Conservation (phyloP, 1,140 invertebrate genomes). For the Dinoponera quadriceps region DNA sequence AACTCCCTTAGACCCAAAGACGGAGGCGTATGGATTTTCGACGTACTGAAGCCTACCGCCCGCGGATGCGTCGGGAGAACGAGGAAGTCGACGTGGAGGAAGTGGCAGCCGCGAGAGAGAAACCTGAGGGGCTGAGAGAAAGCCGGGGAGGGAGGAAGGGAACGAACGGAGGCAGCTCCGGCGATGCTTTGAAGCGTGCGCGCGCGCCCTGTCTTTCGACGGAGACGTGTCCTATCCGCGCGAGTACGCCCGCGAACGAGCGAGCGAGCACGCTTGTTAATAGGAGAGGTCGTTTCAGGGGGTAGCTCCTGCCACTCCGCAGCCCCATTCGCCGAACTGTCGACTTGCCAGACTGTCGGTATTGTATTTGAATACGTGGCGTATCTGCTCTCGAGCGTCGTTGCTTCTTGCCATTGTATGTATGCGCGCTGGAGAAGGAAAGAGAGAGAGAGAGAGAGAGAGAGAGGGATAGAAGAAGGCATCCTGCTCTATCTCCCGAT, state of each 20-base stretch:
- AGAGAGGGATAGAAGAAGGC: constrained; percentile 38
- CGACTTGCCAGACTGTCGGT: constrained; percentile 82
- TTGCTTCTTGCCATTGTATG: constrained; percentile 79
- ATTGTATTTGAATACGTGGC: constrained; percentile 84
- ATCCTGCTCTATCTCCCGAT: constrained; percentile 57
- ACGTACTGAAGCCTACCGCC: constrained; percentile 66
- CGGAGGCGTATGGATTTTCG: constrained; percentile 80
- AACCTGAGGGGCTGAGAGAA: constrained; percentile 20
- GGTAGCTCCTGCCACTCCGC: constrained; percentile 66
- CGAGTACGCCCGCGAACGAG: constrained; percentile 71
- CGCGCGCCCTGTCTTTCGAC: constrained; percentile 83
- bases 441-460: background rate
- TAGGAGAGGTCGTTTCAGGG: constrained; percentile 80
- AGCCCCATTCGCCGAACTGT: constrained; percentile 66
- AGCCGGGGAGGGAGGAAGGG: background rate
- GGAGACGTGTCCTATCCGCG: constrained; percentile 83
- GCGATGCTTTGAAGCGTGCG: constrained; percentile 82
- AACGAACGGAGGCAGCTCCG: constrained; percentile 23
- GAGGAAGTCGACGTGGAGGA: constrained; percentile 67
- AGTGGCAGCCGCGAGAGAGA: constrained; percentile 56
- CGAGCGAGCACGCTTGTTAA: constrained; percentile 79
- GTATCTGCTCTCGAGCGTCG: constrained; percentile 77
- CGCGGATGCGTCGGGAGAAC: constrained; percentile 62
- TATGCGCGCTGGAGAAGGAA: constrained; percentile 46
- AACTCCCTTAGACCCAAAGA: constrained; percentile 77